These are phyloP conservation scores for Chironomus tepperi DNA, from an alignment of 1,140 invertebrate genomes.

Conservation along the genomic window DNA sequence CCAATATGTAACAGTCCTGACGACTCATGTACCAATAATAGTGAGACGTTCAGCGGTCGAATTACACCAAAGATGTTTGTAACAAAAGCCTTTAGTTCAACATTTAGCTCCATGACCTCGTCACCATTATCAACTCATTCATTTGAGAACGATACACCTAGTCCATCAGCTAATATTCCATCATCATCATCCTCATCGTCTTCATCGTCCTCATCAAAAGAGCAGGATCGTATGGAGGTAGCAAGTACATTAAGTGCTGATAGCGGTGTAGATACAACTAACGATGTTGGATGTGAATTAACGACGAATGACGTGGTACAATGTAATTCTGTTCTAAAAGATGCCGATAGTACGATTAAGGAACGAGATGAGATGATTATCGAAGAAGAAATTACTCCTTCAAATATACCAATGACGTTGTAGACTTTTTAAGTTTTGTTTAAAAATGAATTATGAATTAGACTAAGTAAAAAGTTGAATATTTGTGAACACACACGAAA, in stretches of 20 bases:
- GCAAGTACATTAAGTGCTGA: not conserved
- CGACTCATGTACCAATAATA: not conserved
- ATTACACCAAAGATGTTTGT: conserved; percentile 24
- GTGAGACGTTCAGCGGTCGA: conserved; percentile 1
- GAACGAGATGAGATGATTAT: not conserved
- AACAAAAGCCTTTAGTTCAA: conserved; percentile 12
- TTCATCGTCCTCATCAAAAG: conserved; percentile 17
- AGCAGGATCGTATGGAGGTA: not conserved
- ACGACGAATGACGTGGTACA: not conserved
- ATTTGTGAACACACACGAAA: not conserved
- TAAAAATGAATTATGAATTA: not conserved
- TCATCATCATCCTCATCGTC: conserved; percentile 17
- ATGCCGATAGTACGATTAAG: not conserved
- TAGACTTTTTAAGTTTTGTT: not conserved
- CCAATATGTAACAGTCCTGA: conserved; percentile 38
- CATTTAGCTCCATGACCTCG: not conserved
- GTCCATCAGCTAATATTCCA: conserved; percentile 16
- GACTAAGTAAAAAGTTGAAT: not conserved
- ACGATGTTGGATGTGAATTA: not conserved
- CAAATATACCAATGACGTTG: not conserved
- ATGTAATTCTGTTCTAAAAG: not conserved
- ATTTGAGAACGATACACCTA: conserved; percentile 15
- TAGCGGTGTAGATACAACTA: not conserved
- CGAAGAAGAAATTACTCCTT: not conserved
- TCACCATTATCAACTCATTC: conserved; percentile 3